These are phyloP conservation scores for Malaclemys terrapin DNA, from an alignment of 2,113 vertebrate genomes.

Conservation along the genomic window DNA sequence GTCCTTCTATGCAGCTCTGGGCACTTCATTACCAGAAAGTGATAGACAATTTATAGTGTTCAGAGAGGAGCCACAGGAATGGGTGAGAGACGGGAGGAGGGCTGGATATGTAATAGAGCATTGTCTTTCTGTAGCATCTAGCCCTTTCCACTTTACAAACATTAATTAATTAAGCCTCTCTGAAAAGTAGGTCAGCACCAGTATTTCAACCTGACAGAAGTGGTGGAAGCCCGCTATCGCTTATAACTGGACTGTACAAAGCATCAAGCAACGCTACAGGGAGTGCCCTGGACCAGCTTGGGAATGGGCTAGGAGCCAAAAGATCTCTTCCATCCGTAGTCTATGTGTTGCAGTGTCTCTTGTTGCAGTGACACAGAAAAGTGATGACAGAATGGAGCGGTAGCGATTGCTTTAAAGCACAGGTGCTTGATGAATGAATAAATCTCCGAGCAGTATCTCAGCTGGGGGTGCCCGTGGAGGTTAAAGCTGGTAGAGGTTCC, in stretches of 20 bases:
- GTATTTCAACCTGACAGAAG: neutral
- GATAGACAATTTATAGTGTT: neutral
- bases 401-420: neutral
- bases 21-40: neutral
- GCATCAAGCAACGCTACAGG: neutral
- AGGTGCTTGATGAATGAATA: rapidly evolving
- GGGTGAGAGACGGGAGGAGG: neutral
- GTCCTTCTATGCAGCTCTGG: neutral
- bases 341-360: neutral
- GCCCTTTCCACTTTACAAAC: neutral
- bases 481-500: neutral
- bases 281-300: neutral
- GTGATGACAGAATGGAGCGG: neutral
- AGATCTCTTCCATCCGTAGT: neutral
- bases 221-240: neutral
- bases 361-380: neutral
- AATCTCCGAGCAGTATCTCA: constrained; percentile 37
- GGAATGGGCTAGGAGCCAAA: neutral
- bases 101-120: neutral
- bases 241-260: neutral
- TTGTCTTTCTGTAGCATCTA: neutral
- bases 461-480: neutral
- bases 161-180: neutral
- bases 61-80: neutral
- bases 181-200: neutral